phyloP scores from a whole-genome alignment of 92 coral and sea anemone genomes.

The Siderastrea siderea region DNA sequence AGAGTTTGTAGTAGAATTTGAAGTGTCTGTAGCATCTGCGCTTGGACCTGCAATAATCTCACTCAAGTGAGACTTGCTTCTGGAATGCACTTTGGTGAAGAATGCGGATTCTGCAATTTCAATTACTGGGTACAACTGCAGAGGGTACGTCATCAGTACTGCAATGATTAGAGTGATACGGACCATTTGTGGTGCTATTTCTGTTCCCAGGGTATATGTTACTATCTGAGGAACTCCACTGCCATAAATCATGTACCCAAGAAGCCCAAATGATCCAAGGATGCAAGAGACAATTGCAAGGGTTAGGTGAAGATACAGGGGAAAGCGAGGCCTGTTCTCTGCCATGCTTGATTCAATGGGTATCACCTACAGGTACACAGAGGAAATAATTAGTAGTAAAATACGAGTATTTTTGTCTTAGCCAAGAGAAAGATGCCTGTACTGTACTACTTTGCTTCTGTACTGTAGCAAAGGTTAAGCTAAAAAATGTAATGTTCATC shows the following conservation, averaged over 20 bases:
- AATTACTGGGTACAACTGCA: constrained; percentile 91
- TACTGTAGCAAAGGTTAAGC: no score
- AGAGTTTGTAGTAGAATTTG: neutral
- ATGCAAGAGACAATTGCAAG: constrained; percentile 80
- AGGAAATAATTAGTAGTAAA: neutral
- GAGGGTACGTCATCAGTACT: constrained; percentile 89
- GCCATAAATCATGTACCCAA: constrained; percentile 91
- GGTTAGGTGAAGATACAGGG: constrained; percentile 91
- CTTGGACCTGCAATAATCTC: constrained; percentile 77
- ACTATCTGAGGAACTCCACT: constrained; percentile 88
- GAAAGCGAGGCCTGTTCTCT: constrained; percentile 86
- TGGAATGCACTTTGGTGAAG: constrained; percentile 65
- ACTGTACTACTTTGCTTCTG: no score
- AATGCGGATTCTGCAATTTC: constrained; percentile 82
- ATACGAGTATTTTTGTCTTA: no score
- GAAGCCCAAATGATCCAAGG: constrained; percentile 89
- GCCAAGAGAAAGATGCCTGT: no score
- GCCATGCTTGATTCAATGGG: constrained; percentile 98
- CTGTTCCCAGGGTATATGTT: constrained; percentile 78
- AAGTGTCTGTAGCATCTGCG: neutral
- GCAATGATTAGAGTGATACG: constrained; percentile 86
- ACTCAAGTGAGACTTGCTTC: constrained; percentile 68
- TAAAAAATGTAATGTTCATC: no score
- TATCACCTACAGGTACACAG: constrained; percentile 71
- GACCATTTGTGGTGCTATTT: constrained; percentile 70